Percentiles rank a stretch among this genome's conserved stretches.
phyloP scores from a whole-genome alignment of 1,140 invertebrate genomes.

The Monochamus saltuarius region DNA sequence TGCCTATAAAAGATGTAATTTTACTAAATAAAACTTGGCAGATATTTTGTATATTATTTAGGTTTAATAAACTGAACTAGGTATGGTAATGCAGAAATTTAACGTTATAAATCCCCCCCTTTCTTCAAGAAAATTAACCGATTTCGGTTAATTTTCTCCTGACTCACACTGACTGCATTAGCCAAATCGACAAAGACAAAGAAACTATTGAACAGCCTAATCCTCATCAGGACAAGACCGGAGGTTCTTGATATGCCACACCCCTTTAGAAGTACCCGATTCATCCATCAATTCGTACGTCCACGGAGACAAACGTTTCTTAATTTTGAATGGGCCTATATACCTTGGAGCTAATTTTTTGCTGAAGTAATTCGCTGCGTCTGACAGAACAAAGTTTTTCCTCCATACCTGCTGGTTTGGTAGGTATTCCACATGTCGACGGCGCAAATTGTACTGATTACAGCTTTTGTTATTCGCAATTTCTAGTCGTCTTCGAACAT shows the following conservation, averaged over 20 bases:
- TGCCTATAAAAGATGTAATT: too few relatives aligned
- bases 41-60: too few relatives aligned
- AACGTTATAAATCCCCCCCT: too few relatives aligned
- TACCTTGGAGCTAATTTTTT: constrained; percentile 27
- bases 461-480: constrained; percentile 36
- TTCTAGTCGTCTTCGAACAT: constrained; percentile 3
- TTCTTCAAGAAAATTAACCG: too few relatives aligned
- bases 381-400: constrained; percentile 21
- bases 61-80: too few relatives aligned
- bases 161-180: too few relatives aligned
- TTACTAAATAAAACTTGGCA: too few relatives aligned
- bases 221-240: too few relatives aligned
- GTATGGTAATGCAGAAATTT: too few relatives aligned
- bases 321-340: constrained; percentile 21
- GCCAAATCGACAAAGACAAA: too few relatives aligned
- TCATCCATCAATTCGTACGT: constrained; percentile 14
- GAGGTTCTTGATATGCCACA: constrained; percentile 15
- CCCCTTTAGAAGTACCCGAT: constrained; percentile 1
- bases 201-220: too few relatives aligned
- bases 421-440: constrained; percentile 10
- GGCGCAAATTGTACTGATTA: constrained; percentile 27
- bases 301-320: neutral
- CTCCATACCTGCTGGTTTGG: constrained; percentile 20
- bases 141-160: too few relatives aligned
- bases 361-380: constrained; percentile 19